Evolutionary conservation across 2,888 invertebrate genomes (phyloP).

Genomic region (Pomacea canaliculata): DNA sequence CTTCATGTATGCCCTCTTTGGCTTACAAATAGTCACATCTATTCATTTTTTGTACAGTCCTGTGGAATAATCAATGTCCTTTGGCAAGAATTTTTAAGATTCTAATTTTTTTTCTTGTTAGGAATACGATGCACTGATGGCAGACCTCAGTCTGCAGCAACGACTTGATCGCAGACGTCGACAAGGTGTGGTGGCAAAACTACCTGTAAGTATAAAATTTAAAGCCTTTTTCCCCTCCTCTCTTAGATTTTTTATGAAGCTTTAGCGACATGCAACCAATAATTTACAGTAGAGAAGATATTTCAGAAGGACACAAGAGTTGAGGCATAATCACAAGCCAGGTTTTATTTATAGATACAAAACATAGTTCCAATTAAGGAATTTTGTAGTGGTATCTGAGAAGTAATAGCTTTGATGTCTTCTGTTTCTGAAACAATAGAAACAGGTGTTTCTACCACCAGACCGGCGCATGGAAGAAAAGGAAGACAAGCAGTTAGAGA

Average conservation of each 20-base stretch:
- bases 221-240: neutral
- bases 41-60: no score
- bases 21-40: no score
- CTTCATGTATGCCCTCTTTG: no score
- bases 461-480: slow-evolving; percentile 61
- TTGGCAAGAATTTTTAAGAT: no score
- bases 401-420: neutral
- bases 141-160: slow-evolving; percentile 66
- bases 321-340: no score
- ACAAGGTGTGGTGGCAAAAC: slow-evolving; percentile 57
- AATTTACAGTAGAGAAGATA: no score
- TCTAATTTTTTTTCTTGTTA: slow-evolving; percentile 28
- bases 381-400: no score
- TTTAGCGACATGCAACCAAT: no score
- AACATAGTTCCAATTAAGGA: no score
- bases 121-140: slow-evolving; percentile 64
- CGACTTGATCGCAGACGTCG: slow-evolving; percentile 59
- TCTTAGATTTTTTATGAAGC: neutral
- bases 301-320: no score
- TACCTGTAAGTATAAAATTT: slow-evolving; percentile 55
- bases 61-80: no score
- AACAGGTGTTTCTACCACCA: slow-evolving; percentile 67
- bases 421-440: slow-evolving; percentile 43
- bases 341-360: no score
- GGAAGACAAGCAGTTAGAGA: slow-evolving; percentile 59